Conservation (phyloP, 2,113 vertebrate genomes). For the Promerops cafer region DNA sequence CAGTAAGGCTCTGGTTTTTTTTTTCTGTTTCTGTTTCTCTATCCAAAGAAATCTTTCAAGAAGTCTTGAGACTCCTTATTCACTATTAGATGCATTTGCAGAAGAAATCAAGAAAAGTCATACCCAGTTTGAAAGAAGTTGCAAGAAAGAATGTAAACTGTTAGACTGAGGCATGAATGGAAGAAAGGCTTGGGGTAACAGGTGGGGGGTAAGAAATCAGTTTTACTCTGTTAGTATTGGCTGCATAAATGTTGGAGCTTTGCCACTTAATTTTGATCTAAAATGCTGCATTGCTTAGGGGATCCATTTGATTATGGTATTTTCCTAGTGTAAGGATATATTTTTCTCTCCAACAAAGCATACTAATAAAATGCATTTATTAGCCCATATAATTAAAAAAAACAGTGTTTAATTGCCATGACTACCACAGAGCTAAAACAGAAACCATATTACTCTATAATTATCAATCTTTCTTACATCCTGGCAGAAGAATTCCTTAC, state of each 20-base stretch:
- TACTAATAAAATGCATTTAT: constrained; percentile 7
- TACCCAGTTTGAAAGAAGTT: background rate
- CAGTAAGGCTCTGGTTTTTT: background rate
- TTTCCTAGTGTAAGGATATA: background rate
- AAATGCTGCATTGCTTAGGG: background rate
- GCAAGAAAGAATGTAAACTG: background rate
- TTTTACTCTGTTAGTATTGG: background rate
- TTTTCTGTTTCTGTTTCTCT: background rate
- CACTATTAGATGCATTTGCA: background rate
- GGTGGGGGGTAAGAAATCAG: constrained; percentile 1
- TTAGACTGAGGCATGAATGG: background rate
- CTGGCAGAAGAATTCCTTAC: background rate
- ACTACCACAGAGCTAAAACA: background rate
- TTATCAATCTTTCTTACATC: background rate
- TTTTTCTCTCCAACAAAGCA: background rate
- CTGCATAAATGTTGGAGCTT: background rate
- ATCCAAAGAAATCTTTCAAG: background rate
- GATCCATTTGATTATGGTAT: background rate
- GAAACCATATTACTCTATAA: background rate
- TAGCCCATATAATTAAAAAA: background rate
- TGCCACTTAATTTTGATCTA: background rate
- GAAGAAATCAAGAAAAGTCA: background rate
- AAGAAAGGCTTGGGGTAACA: background rate
- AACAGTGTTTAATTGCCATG: background rate
- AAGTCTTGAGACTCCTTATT: background rate